Evolutionary conservation across 2,113 vertebrate genomes (phyloP), one percentile per base, ranked within the genome.

Genomic region (Heloderma charlesbogerti): DNA sequence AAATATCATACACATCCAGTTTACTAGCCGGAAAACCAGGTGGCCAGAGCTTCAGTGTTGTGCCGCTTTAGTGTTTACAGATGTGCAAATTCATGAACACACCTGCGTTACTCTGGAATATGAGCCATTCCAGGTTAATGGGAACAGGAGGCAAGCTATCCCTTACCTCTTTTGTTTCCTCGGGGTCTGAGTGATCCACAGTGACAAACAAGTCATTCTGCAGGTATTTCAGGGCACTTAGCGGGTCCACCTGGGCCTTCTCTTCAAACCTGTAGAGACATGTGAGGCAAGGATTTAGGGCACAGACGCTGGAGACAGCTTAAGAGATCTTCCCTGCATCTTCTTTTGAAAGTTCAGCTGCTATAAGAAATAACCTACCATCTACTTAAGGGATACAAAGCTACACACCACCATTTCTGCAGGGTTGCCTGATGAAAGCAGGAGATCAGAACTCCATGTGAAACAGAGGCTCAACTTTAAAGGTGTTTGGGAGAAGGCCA

Each of bases 131-230:
- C n/a, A 81, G 54, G 60, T 0, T 9, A 29, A 66, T 8, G 6
- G 15, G 57, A 77, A 54, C 18, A 27, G 13, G 0, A n/a, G 51
- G 45, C 45, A 48, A 18, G 9, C 8, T 77, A 43, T 88, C 60
- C 16, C 25, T 95, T 96, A 99, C 99, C 99, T 99, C 99, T 98
- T 99, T 99, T 91, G 98, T 99, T 95, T 99, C 99, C 87, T 99
- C 98, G 0, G 99, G 99, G 96, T 99, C 98, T 0, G 98, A 98
- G 96, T 99, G 99, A 98, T 99, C 99, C 96, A 99, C 99, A 0
- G 99, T 99, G 86, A 99, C 97, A 6, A 98, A 99, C 88, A 99
- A 97, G 95, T 99, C 99, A 6, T 99, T 99, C 97, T 99, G 99
- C 94, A 99, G 98, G 94, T 99, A 99, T 94, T 99, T 99, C 90